Evolutionary conservation across 2,888 invertebrate species (phyloP).

Genomic region (Sminthurinus aureus): DNA sequence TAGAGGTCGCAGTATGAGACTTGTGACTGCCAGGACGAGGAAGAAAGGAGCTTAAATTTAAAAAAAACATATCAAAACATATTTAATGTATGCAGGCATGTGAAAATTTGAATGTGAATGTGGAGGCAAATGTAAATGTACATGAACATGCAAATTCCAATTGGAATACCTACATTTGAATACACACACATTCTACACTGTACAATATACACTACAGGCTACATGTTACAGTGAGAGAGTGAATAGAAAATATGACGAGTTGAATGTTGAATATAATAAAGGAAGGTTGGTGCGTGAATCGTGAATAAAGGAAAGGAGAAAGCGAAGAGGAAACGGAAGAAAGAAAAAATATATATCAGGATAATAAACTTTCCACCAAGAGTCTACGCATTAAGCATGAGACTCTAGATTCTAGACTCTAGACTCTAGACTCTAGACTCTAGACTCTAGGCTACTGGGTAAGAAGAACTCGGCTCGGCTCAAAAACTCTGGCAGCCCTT

Average conservation of each 20-base stretch:
- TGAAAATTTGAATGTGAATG: not conserved
- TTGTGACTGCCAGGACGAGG: not conserved
- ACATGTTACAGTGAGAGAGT: not conserved
- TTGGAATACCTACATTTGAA: too few relatives aligned
- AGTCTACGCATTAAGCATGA: too few relatives aligned
- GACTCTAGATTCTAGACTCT: not conserved
- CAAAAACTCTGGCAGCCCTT: too few relatives aligned
- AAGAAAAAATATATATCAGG: not conserved
- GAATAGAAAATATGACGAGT: not conserved
- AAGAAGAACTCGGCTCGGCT: too few relatives aligned
- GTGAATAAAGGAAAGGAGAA: not conserved
- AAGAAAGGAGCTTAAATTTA: not conserved
- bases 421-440: not conserved
- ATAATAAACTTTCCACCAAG: not conserved
- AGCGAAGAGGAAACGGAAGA: not conserved
- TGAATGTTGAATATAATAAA: not conserved
- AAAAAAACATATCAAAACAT: too few relatives aligned
- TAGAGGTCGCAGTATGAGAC: not conserved
- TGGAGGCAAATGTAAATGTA: not conserved
- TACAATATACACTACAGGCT: too few relatives aligned
- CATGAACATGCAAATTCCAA: not conserved
- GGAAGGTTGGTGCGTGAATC: not conserved
- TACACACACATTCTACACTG: too few relatives aligned
- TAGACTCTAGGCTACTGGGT: not conserved
- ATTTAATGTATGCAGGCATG: not conserved